These are phyloP conservation scores for Ovis aries DNA, from an alignment of 2,113 vertebrate species.

Conservation along the genomic window ARS-UI_Ramb_v3.0 NC_056057.1:76750001-76750500, in stretches of 20 bases:
- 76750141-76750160: neutral
- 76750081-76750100: neutral
- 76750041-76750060: neutral
- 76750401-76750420: neutral
- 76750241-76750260: neutral
- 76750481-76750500: neutral
- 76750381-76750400: neutral
- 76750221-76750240: neutral
- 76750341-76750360: neutral
- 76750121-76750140: neutral
- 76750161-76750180: neutral
- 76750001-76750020: neutral
- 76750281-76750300: neutral
- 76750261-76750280: neutral
- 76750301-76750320: neutral
- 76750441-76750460: neutral
- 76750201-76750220: neutral
- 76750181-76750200: neutral
- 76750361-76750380: neutral
- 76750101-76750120: neutral
- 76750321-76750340: neutral
- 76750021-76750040: neutral
- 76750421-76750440: neutral
- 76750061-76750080: neutral
- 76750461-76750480: neutral